phyloP scores from a whole-genome alignment of 2,113 vertebrate species.

The Stigmatopora argus region DNA sequence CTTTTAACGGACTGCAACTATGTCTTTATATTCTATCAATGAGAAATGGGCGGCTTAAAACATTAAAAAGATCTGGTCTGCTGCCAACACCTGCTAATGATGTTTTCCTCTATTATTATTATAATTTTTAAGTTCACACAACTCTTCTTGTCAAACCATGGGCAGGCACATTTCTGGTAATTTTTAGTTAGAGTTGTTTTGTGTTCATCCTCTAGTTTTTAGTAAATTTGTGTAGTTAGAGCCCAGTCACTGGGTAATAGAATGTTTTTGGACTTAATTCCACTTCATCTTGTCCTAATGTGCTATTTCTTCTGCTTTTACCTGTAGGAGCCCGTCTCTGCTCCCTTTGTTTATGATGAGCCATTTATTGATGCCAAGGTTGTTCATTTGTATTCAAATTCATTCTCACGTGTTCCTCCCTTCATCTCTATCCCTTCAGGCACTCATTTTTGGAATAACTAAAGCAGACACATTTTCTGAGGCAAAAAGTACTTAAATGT shows the following conservation, averaged over 20 bases:
- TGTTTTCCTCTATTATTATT: not conserved
- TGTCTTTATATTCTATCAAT: not conserved
- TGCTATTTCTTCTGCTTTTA: slow-evolving; percentile 56
- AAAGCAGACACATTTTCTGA: slow-evolving; percentile 6
- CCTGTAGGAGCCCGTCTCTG: slow-evolving; percentile 71
- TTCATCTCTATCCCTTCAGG: slow-evolving; percentile 11
- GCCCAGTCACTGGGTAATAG: slow-evolving; percentile 21
- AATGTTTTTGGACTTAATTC: slow-evolving; percentile 9
- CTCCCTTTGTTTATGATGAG: slow-evolving; percentile 71
- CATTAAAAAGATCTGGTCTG: too few relatives aligned
- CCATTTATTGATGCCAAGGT: slow-evolving; percentile 73
- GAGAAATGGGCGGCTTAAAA: not conserved
- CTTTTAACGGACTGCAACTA: not conserved
- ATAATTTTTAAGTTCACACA: not conserved
- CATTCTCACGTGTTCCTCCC: slow-evolving; percentile 4
- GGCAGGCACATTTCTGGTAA: not conserved
- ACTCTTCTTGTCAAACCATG: not conserved
- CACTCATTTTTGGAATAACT: slow-evolving; percentile 12
- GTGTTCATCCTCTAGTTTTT: slow-evolving; percentile 1
- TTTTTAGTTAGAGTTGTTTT: slow-evolving; percentile 2
- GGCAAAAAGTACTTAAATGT: slow-evolving; percentile 1
- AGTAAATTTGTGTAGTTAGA: slow-evolving; percentile 9
- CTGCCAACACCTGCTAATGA: not conserved
- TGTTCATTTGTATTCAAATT: slow-evolving; percentile 42
- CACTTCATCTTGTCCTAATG: slow-evolving; percentile 47